Evolutionary conservation across 2,888 invertebrate species (phyloP).

Genomic region (Tanypteryx hageni): DNA sequence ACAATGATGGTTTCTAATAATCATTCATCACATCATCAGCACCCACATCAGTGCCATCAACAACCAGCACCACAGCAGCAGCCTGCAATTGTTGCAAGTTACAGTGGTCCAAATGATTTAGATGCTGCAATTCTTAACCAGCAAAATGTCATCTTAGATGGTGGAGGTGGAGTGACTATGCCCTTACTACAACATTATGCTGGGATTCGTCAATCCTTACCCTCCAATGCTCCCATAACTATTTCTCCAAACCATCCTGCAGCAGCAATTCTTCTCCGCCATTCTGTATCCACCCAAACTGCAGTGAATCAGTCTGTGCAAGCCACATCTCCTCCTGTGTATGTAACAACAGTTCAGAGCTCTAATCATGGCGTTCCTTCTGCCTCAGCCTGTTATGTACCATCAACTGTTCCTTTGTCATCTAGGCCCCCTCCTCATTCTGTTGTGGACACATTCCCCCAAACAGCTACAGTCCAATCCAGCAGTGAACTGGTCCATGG

Average conservation of each 20-base stretch:
- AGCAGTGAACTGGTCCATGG: constrained; percentile 37
- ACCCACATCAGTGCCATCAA: constrained; percentile 30
- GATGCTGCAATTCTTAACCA: constrained; percentile 36
- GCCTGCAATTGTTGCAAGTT: constrained; percentile 41
- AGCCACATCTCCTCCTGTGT: constrained; percentile 70
- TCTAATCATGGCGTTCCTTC: constrained; percentile 72
- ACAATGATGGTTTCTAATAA: constrained; percentile 87
- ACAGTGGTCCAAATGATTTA: constrained; percentile 27
- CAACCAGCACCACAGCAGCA: constrained; percentile 20
- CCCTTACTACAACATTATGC: constrained; percentile 39
- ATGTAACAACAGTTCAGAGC: constrained; percentile 73
- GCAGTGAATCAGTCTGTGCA: constrained; percentile 76
- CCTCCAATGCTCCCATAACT: constrained; percentile 27
- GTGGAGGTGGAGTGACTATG: constrained; percentile 41
- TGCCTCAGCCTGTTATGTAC: constrained; percentile 73
- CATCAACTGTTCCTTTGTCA: constrained; percentile 71
- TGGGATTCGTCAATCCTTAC: not conserved
- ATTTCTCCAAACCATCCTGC: constrained; percentile 9
- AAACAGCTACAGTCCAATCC: constrained; percentile 66
- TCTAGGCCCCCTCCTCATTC: constrained; percentile 20
- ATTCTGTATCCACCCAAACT: constrained; percentile 87
- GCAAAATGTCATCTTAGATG: constrained; percentile 48
- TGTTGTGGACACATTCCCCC: constrained; percentile 6
- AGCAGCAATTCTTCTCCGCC: constrained; percentile 70
- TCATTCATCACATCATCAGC: constrained; percentile 76